Percentiles rank a stretch among this genome's conserved stretches.
Evolutionary conservation across 2,797 vertebrate genomes (phyloP).

Genomic region (Chiloscyllium punctatum): DNA sequence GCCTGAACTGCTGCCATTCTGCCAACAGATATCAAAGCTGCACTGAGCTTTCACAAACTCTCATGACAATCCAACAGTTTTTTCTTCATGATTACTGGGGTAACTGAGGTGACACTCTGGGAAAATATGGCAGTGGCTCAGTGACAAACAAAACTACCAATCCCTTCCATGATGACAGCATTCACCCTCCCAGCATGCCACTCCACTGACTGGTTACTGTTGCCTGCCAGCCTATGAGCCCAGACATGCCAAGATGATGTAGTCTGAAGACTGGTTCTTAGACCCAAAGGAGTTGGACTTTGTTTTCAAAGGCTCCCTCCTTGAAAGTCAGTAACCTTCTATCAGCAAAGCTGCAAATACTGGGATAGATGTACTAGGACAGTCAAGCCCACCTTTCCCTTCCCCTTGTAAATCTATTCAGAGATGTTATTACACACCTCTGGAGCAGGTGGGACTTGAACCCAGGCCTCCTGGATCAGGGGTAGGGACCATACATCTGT

Average conservation of each 20-base stretch:
- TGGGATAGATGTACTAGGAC: background rate
- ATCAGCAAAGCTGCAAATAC: background rate
- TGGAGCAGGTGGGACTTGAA: too few relatives aligned
- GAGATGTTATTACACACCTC: too few relatives aligned
- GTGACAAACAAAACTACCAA: background rate
- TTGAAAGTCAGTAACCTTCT: background rate
- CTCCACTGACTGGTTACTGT: background rate
- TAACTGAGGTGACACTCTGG: background rate
- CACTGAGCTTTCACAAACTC: background rate
- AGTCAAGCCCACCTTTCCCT: background rate
- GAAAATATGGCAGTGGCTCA: background rate
- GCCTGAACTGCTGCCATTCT: background rate
- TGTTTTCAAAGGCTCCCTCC: background rate
- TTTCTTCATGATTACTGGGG: background rate
- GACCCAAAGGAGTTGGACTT: background rate
- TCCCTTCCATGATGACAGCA: background rate
- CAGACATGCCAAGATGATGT: background rate
- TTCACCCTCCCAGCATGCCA: background rate
- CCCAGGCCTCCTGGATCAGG: too few relatives aligned
- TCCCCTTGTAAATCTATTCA: too few relatives aligned
- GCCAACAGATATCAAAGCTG: background rate
- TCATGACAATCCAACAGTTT: background rate
- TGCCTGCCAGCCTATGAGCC: background rate
- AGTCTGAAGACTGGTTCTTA: background rate
- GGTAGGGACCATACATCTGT: too few relatives aligned